Evolutionary conservation across 2,113 vertebrate species (phyloP).

Genomic region (Pungitius pungitius): DNA sequence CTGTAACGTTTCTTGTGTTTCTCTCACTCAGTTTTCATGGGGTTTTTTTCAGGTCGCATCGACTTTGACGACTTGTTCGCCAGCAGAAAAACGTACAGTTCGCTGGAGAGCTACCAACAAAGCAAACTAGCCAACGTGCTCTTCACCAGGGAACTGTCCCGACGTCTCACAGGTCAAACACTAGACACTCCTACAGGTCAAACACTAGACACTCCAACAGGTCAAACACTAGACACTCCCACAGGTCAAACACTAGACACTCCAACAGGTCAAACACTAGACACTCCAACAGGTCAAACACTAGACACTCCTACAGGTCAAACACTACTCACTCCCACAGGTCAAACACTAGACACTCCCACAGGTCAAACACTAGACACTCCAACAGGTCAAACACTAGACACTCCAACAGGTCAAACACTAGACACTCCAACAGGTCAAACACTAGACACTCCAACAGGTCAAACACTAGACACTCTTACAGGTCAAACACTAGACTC

Average conservation of each 20-base stretch:
- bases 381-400: too few species aligned
- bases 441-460: not conserved
- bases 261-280: too few species aligned
- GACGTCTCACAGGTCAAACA: conserved; percentile 62
- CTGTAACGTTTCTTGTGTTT: not conserved
- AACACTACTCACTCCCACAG: not conserved
- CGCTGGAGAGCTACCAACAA: conserved; percentile 78
- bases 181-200: conserved; percentile 53
- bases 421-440: not conserved
- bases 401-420: too few species aligned
- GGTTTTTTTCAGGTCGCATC: conserved; percentile 63
- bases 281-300: too few species aligned
- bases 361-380: too few species aligned
- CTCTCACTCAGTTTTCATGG: not conserved
- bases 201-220: not conserved
- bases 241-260: conserved; percentile 34
- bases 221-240: conserved; percentile 1
- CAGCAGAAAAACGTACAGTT: conserved; percentile 64
- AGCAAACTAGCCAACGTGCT: conserved; percentile 83
- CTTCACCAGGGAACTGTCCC: conserved; percentile 77
- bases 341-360: too few species aligned
- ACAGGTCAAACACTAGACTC: too few species aligned
- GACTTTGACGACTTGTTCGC: conserved; percentile 80
- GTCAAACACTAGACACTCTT: too few species aligned
- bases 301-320: not conserved